These are phyloP conservation scores for Hoplodrina ambigua DNA, from an alignment of 2,888 invertebrate species.

Conservation along the genomic window DNA sequence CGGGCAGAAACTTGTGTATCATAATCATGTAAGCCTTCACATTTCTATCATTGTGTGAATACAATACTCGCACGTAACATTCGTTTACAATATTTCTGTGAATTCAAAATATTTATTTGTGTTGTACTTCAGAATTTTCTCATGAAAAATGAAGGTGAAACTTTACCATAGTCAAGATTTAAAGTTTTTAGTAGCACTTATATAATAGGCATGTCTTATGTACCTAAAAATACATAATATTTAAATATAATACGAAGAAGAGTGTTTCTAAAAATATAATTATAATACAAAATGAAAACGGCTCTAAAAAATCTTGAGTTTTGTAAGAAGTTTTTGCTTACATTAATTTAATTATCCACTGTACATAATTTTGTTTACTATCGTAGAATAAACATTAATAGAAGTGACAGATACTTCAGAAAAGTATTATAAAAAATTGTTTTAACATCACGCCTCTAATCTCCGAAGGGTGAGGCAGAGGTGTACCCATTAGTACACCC, in stretches of 20 bases:
- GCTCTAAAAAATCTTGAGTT: neutral
- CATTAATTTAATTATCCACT: neutral
- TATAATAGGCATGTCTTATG: no score
- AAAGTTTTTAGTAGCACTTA: no score
- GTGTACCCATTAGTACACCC: no score
- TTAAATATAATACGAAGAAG: neutral
- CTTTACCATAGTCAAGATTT: neutral
- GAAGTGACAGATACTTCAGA: neutral
- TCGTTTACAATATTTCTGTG: constrained; percentile 11
- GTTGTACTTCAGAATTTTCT: constrained; percentile 5
- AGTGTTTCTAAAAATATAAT: neutral
- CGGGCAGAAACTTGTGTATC: no score
- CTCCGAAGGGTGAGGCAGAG: no score
- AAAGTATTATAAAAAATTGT: no score
- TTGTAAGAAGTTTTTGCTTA: neutral
- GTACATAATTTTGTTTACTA: constrained; percentile 7
- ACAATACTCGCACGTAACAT: constrained; percentile 4
- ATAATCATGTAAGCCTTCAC: constrained; percentile 2
- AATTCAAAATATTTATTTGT: constrained; percentile 27
- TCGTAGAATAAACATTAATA: constrained; percentile 1
- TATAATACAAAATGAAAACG: no score
- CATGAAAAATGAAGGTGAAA: neutral
- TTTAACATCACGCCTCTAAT: no score
- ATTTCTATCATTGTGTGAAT: constrained; percentile 11
- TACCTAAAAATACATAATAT: neutral